phyloP scores from a whole-genome alignment of 2,113 vertebrate genomes.

The Oncorhynchus gorbuscha region DNA sequence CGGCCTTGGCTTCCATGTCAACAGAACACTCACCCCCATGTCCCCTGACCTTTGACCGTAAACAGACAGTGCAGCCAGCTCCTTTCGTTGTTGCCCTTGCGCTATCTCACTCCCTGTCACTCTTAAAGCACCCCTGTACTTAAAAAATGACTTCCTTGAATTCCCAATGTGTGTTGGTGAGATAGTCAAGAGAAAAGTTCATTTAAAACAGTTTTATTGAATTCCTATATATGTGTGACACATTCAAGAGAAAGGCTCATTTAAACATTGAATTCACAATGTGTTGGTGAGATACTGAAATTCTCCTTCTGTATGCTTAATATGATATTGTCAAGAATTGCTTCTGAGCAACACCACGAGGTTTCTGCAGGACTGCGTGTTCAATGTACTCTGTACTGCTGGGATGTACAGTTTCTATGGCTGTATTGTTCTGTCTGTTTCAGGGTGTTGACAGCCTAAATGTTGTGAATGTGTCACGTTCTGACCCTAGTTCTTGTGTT shows the following conservation, averaged over 20 bases:
- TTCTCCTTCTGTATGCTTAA: background rate
- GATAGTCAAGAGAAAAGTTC: background rate
- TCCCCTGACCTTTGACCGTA: constrained; percentile 34
- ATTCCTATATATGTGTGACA: too few species aligned
- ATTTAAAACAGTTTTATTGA: background rate
- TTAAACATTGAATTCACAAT: background rate
- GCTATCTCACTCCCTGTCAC: too few species aligned
- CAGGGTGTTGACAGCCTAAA: too few species aligned
- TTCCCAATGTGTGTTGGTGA: background rate
- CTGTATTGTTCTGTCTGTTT: too few species aligned
- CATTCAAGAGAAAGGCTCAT: background rate
- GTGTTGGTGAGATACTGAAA: background rate
- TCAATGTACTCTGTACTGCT: background rate
- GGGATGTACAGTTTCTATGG: background rate
- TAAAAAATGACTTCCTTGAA: background rate
- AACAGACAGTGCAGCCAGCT: constrained; percentile 23
- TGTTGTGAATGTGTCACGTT: background rate
- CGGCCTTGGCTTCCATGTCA: constrained; percentile 6
- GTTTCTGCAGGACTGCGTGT: background rate
- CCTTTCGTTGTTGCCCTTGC: constrained; percentile 13
- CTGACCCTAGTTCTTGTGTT: too few species aligned
- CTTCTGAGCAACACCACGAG: background rate
- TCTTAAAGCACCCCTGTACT: background rate
- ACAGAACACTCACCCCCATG: constrained; percentile 30
- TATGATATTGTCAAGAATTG: background rate